Base-by-base conservation (phyloP, 2,797 vertebrate species). In the Tapirus indicus region DNA sequence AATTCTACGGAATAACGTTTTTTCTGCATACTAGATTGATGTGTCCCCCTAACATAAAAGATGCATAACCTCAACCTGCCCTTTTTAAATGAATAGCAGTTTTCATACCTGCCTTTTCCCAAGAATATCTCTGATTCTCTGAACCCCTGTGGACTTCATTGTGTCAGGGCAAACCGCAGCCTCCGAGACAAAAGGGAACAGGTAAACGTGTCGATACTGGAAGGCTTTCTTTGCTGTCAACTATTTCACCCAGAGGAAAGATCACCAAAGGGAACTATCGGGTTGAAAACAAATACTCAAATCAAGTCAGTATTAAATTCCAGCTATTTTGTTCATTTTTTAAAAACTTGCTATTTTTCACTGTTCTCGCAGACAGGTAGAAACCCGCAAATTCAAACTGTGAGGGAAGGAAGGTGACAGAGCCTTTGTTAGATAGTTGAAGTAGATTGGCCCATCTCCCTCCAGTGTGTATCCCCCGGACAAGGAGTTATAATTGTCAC, bases 261-360 rank as follows among this genome's bases (percentile, higher is more conserved):
- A 94, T 96, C 49, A 83, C 85, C 49, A 52, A 89, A 91, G 54
- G 74, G 54, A 97, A 12, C 49, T 93, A 47, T 78, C 75, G 75
- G 74, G 52, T 88, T 92, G 72, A 96, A 86, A 66, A 86, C 74
- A 96, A 88, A 84, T 94, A 95, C 94, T 94, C 80, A 88, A 86
- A 95, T 97, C 89, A 97, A 97, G 41, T 79, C 44, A 84, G 44
- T 77, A 87, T 92, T 97, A 62, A 41, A 95, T 72, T 91, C 92
- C 95, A 94, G 44, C 11, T 49, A 52, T 66, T 89, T 95, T 60
- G 44, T 87, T 94, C 84, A 56, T 21, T 84, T 93, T 79, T 75
- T 3, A 38, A 17, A 35, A 85, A 83, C 14, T 54, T 84, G 72
- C 27, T 83, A 9, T 84, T 95, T 95, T 96, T 90, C 80, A 86